Evolutionary conservation across 2,888 invertebrate genomes (phyloP).

Genomic region (Beris chalybata): DNA sequence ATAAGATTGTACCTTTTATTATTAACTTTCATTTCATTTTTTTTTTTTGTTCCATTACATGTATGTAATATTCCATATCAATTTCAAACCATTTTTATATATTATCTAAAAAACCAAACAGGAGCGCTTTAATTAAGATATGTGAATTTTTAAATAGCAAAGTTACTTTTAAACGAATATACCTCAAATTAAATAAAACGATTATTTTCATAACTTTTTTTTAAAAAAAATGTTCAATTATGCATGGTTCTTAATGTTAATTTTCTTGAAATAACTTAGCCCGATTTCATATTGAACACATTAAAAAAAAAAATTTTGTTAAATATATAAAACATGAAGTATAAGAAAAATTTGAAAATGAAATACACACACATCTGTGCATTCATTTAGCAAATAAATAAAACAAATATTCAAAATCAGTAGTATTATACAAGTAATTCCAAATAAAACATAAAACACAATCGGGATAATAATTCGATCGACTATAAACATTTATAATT

Average conservation of each 20-base stretch:
- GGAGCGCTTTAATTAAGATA: conserved; percentile 43
- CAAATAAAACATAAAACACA: too few species aligned
- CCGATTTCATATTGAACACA: too few species aligned
- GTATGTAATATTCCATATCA: conserved; percentile 21
- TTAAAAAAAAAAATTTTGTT: too few species aligned
- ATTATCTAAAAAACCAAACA: conserved; percentile 40
- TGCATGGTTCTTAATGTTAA: not conserved
- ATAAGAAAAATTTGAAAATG: too few species aligned
- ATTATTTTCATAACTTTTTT: not conserved
- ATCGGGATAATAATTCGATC: too few species aligned
- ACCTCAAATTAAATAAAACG: conserved; percentile 15
- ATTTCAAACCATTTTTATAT: conserved; percentile 9
- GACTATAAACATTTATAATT: too few species aligned
- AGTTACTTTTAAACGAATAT: conserved; percentile 16
- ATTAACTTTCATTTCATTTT: conserved; percentile 6
- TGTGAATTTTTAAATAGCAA: conserved; percentile 29
- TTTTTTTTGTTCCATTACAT: conserved; percentile 4
- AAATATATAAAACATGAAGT: too few species aligned
- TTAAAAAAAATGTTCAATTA: conserved; percentile 25
- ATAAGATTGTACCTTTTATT: conserved; percentile 15
- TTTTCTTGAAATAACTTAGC: not conserved
- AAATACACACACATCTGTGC: too few species aligned
- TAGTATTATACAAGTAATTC: too few species aligned
- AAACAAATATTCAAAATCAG: too few species aligned
- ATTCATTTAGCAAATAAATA: too few species aligned